Evolutionary conservation across 2,113 vertebrate species (phyloP), one percentile per base, ranked within the genome.

Genomic region (Catagonus wagneri): DNA sequence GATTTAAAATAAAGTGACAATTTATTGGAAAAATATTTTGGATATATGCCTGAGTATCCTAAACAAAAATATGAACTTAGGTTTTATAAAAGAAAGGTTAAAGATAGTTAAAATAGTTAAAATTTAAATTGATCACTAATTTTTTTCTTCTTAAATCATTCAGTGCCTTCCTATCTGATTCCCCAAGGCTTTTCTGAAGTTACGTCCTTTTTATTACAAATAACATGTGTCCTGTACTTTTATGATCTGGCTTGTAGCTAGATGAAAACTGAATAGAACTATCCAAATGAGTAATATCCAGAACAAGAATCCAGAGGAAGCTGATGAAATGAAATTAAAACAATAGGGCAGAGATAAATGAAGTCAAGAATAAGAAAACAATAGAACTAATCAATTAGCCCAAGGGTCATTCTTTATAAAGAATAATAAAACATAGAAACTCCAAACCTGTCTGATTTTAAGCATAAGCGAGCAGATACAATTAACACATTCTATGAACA

Each of bases 1-100:
- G 11, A 29, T 91, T 95, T 94, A 80, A 65, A 90, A 52, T 61
- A 68, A 88, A 83, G 32, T 32, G 19, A 19, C 14, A 79, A 75
- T 50, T 52, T 17, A 15, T 13, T 86, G 7, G 16, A 9, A 79
- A 44, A 60, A 9, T 71, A 69, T 76, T 80, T 7, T 34, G 20
- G 20, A 91, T n/a, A 69, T 5, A 17, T 16, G 12, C 17, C 25
- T 61, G 39, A 90, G 36, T 14, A n/a, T 71, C 19, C 7, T 54
- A 23, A 78, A 13, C 22, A 83, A 72, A 75, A 72, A 72, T 20
- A 17, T 13, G 29, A 75, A 68, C 52, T 60, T 54, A 34, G 14
- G 16, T 52, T 89, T 95, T 44, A 16, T 69, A 17, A 90, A 61
- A 60, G 16, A 66, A 86, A 85, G 12, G 2, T 69, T 69, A 90